A percentile compares a stretch with the other conserved stretches of the same genome.
These are phyloP conservation scores for Lithosia quadra DNA, from an alignment of 2,888 invertebrate genomes.

Conservation along the genomic window DNA sequence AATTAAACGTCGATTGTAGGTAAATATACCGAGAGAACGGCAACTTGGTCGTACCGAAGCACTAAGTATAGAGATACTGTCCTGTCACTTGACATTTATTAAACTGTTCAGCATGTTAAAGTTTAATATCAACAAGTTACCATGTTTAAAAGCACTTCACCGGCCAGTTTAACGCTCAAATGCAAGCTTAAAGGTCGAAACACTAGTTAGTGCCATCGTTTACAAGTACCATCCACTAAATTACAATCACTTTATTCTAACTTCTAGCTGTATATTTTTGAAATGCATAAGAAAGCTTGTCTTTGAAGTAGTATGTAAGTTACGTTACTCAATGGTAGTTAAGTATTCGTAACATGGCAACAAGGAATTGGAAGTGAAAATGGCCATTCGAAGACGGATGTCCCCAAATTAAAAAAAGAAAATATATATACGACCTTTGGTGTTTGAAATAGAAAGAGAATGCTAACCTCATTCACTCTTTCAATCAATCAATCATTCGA, in stretches of 20 bases:
- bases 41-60: not conserved
- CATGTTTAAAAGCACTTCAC: constrained; percentile 27
- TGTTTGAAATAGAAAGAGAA: not conserved
- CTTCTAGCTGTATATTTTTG: not conserved
- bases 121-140: constrained; percentile 27
- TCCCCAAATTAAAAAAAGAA: not conserved
- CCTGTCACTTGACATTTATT: constrained; percentile 18
- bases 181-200: constrained; percentile 26
- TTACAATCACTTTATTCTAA: constrained; percentile 5
- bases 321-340: not conserved
- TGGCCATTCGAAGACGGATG: not conserved
- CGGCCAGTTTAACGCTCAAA: constrained; percentile 24
- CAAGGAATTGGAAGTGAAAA: not conserved
- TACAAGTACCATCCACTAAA: constrained; percentile 12
- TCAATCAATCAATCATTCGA: not conserved
- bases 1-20: not conserved
- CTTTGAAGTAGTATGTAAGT: not conserved
- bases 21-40: too few relatives aligned
- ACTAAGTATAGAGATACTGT: not conserved
- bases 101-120: not conserved
- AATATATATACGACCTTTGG: not conserved
- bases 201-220: constrained; percentile 19
- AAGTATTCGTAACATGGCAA: not conserved
- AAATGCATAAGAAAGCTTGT: not conserved
- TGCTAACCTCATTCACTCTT: not conserved